These are phyloP conservation scores for Rhimphoctona megacephalus DNA, from an alignment of 2,888 invertebrate species.

Conservation along the genomic window DNA sequence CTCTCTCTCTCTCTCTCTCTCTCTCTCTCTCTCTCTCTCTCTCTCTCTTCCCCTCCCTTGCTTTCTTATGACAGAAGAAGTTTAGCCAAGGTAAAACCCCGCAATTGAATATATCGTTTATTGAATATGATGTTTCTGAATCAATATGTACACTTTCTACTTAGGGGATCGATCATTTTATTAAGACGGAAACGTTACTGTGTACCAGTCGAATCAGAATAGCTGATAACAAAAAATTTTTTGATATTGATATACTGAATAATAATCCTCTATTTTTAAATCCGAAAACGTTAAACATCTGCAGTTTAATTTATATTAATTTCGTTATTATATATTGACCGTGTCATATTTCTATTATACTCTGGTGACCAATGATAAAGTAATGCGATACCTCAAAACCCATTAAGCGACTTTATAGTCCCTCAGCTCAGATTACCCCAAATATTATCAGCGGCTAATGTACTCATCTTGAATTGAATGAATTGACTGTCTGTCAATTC, in stretches of 20 bases:
- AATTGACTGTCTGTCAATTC: not conserved
- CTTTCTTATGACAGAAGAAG: not conserved
- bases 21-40: slow-evolving; percentile 10
- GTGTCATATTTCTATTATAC: slow-evolving; percentile 56
- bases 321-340: not conserved
- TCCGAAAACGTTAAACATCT: not conserved
- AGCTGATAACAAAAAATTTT: not conserved
- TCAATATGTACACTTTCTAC: slow-evolving; percentile 4
- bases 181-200: not conserved
- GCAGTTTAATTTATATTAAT: not conserved
- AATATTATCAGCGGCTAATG: slow-evolving; percentile 20
- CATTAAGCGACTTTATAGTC: slow-evolving; percentile 32
- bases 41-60: not conserved
- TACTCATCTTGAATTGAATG: too few relatives aligned
- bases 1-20: not conserved
- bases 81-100: slow-evolving; percentile 37
- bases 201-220: not conserved
- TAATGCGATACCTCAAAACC: slow-evolving; percentile 39
- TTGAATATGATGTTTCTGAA: slow-evolving; percentile 17
- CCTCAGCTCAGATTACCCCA: slow-evolving; percentile 66
- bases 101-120: slow-evolving; percentile 45
- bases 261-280: too few relatives aligned
- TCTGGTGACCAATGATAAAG: slow-evolving; percentile 23
- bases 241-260: too few relatives aligned
- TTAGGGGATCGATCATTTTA: not conserved